A percentile compares a stretch with the other conserved stretches of the same genome.
These are phyloP conservation scores for Neelides folsomi DNA, from an alignment of 2,888 invertebrate species.

Conservation along the genomic window DNA sequence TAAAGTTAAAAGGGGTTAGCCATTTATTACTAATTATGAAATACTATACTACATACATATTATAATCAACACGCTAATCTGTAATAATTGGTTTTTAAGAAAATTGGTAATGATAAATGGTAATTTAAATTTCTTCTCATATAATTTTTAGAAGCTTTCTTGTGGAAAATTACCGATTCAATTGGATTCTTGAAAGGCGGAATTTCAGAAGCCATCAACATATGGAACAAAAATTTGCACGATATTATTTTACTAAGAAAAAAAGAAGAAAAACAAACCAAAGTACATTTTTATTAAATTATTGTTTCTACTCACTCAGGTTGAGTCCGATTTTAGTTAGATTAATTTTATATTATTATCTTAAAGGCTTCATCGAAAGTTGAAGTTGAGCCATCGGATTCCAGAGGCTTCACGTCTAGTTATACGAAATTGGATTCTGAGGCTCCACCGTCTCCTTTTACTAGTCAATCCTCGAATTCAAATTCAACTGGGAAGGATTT, in stretches of 20 bases:
- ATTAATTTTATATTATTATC: no score
- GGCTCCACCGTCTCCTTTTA: not conserved
- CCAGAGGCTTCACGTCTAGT: no score
- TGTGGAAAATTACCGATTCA: conserved; percentile 48
- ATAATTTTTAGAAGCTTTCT: conserved; percentile 28
- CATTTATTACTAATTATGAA: not conserved
- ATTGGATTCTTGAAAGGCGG: conserved; percentile 51
- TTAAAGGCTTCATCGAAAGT: not conserved
- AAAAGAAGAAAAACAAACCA: conserved; percentile 37
- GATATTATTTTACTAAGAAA: conserved; percentile 39
- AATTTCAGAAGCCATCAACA: conserved; percentile 54
- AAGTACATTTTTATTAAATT: conserved; percentile 10
- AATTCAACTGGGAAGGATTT: not conserved
- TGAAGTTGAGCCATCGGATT: not conserved
- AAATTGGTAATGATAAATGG: no score
- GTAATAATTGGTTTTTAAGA: no score
- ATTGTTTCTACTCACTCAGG: no score
- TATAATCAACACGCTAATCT: no score
- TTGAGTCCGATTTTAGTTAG: no score
- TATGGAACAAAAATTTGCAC: conserved; percentile 50
- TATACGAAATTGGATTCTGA: no score
- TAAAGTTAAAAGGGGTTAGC: conserved; percentile 33
- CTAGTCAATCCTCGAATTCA: not conserved
- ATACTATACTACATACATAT: no score
- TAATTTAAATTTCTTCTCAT: no score